phyloP scores from a whole-genome alignment of 1,140 invertebrate species.

The Drosophila ambigua region DNA sequence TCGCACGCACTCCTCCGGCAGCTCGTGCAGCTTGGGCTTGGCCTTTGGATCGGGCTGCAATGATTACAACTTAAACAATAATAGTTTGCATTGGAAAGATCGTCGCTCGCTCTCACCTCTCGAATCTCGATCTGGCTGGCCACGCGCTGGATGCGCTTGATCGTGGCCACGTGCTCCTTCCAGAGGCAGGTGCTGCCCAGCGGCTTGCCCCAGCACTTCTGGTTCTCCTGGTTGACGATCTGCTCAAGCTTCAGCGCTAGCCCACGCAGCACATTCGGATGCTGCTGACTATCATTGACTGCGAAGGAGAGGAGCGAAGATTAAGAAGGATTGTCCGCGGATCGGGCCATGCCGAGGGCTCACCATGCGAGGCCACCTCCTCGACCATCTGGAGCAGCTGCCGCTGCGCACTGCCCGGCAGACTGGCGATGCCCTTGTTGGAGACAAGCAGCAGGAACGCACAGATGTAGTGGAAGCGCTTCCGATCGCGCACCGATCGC shows the following conservation, averaged over 20 bases:
- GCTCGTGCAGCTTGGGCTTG: constrained; percentile 92
- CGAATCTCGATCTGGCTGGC: constrained; percentile 91
- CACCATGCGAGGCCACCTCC: constrained; percentile 95
- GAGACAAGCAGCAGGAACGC: constrained; percentile 95
- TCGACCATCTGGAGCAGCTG: constrained; percentile 96
- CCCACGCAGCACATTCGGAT: constrained; percentile 91
- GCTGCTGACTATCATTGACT: constrained; percentile 94
- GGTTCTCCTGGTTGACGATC: constrained; percentile 87
- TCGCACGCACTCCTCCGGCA: constrained; percentile 96
- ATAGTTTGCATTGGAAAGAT: not conserved
- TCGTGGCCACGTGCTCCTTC: constrained; percentile 93
- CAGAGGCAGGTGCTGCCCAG: constrained; percentile 94
- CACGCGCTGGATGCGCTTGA: constrained; percentile 92
- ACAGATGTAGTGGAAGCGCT: constrained; percentile 98
- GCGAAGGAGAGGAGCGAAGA: constrained; percentile 34
- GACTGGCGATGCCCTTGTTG: constrained; percentile 89
- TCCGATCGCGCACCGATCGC: constrained; percentile 95
- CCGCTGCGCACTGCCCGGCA: constrained; percentile 97
- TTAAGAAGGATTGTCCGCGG: no score
- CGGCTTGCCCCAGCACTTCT: constrained; percentile 93
- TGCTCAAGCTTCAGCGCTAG: constrained; percentile 90
- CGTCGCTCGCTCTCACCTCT: constrained; percentile 85
- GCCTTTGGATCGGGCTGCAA: constrained; percentile 92
- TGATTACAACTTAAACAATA: not conserved
- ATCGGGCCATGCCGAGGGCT: constrained; percentile 9